Conservation (phyloP, 1,140 invertebrate species). For the Hetaerina americana region DNA sequence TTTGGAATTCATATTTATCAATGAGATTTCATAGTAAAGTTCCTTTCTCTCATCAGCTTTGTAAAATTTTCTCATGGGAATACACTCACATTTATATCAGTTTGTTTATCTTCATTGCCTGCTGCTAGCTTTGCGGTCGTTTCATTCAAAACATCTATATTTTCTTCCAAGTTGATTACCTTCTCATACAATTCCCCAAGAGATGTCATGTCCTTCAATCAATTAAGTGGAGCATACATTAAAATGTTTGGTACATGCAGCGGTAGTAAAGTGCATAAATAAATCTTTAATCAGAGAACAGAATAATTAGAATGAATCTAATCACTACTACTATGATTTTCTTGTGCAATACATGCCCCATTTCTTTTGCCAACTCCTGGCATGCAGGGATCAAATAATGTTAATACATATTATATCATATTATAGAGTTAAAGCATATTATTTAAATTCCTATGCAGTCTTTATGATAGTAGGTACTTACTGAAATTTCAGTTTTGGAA, state of each 20-base stretch:
- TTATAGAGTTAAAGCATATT: not conserved
- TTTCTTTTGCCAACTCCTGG: not conserved
- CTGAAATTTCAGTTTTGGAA: not conserved
- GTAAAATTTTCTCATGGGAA: too few species aligned
- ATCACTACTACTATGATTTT: not conserved
- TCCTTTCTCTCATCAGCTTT: too few species aligned
- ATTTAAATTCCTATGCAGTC: not conserved
- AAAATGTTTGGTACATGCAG: not conserved
- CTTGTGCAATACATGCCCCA: not conserved
- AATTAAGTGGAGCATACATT: not conserved
- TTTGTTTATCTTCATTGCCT: constrained; percentile 23
- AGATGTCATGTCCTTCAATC: constrained; percentile 12
- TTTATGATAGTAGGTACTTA: not conserved
- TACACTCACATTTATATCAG: constrained; percentile 16
- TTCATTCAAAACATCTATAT: constrained; percentile 26
- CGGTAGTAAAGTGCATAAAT: not conserved
- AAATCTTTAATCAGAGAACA: not conserved
- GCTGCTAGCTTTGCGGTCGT: constrained; percentile 23
- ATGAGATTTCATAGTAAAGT: too few species aligned
- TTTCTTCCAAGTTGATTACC: constrained; percentile 24
- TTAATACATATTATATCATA: not conserved
- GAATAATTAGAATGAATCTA: not conserved
- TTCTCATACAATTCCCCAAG: constrained; percentile 22
- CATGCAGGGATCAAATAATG: not conserved
- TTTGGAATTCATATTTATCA: too few species aligned